A percentile compares a stretch with the other conserved stretches of the same genome.
Conservation (phyloP, 2,888 invertebrate genomes). For the Epinotia brunnichana region DNA sequence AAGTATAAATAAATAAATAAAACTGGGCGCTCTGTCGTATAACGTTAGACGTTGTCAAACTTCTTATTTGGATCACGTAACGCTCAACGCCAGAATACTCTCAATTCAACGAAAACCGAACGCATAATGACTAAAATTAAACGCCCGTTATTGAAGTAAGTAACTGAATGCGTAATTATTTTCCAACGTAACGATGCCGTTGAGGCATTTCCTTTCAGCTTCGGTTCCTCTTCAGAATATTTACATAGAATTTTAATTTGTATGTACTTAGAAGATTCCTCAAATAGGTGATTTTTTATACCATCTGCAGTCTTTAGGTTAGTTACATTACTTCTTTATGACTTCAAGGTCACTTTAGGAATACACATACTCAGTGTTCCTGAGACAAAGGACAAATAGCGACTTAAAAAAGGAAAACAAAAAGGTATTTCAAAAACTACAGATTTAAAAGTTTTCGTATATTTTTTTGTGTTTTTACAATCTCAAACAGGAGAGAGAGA, state of each 20-base stretch:
- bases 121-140: constrained; percentile 53
- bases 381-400: too few relatives aligned
- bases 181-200: constrained; percentile 30
- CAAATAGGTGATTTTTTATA: too few relatives aligned
- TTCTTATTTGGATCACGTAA: constrained; percentile 66
- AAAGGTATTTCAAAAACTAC: too few relatives aligned
- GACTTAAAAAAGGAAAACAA: too few relatives aligned
- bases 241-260: background rate
- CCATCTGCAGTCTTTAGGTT: too few relatives aligned
- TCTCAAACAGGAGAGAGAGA: too few relatives aligned
- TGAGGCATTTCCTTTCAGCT: background rate
- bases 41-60: constrained; percentile 44
- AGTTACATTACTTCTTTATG: too few relatives aligned
- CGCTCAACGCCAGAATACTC: constrained; percentile 59
- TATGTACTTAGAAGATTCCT: too few relatives aligned
- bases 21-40: background rate
- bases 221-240: background rate
- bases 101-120: constrained; percentile 55
- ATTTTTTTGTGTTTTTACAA: too few relatives aligned
- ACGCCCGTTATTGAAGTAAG: constrained; percentile 47
- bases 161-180: constrained; percentile 47
- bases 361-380: too few relatives aligned
- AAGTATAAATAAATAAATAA: background rate
- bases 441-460: too few relatives aligned
- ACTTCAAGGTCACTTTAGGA: too few relatives aligned